Base-by-base conservation (phyloP, 2,113 vertebrate genomes). In the Lepus europaeus region DNA sequence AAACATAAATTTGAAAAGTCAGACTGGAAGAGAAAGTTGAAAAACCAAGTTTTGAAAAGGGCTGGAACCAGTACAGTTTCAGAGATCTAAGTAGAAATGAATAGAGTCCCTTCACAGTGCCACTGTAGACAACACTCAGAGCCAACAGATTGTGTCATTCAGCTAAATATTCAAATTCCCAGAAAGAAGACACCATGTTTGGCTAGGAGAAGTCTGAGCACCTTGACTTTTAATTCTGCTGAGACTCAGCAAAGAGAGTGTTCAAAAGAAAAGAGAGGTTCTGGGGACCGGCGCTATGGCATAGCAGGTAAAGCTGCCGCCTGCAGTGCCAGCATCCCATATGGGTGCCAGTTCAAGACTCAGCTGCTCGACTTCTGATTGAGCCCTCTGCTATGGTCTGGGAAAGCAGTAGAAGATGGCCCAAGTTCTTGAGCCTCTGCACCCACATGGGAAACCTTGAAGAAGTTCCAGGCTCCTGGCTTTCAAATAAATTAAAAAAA, bases 121-220 rank as follows among this genome's bases (percentile, higher is more conserved):
- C 39, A 39, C 6, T 74, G 7, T 39, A 86, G 20, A 39, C 19
- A 29, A 56, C 53, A 66, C 9, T 91, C 80, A 82, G 45, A 25
- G 36, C 45, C 22, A 72, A 82, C 31, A 70, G 66, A 29, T 27
- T 80, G 14, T 77, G 12, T 87, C 61, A 64, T 23, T 79, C 33
- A 56, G 9, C 2, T 90, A 90, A 76, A 92, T 45, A 88, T 80
- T 90, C 59, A 80, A 31, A 53, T 81, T 95, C 14, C 77, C 66
- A 33, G 51, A 91, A 86, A 31, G 31, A 78, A 87, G 85, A 33
- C 72, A 16, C 3, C 31, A 17, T 53, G 49, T 70, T 74, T 59
- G 19, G 59, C 56, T 51, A 56, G 23, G 36, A 80, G 20, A 39
- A 66, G 7, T 31, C 66, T 45, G 27, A 90, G 77, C n/a, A 29